Percentiles rank a stretch among this genome's conserved stretches.
Evolutionary conservation across 2,797 vertebrate species (phyloP).

Genomic region (Eospalax fontanierii): DNA sequence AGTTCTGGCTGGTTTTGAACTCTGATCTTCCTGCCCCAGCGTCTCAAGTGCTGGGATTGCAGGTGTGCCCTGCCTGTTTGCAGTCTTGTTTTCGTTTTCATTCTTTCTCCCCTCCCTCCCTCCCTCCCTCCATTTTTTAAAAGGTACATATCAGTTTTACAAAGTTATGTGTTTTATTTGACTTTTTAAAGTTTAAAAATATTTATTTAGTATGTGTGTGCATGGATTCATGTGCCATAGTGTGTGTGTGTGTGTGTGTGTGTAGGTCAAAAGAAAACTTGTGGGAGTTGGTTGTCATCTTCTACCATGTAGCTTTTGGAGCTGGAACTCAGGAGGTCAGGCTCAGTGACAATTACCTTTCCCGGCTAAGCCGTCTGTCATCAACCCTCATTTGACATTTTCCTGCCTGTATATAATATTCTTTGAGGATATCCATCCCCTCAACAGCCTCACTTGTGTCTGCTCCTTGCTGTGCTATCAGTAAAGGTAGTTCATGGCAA

Average conservation of each 20-base stretch:
- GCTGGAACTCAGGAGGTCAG: background rate
- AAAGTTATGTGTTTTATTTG: background rate
- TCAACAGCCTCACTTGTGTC: background rate
- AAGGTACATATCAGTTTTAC: background rate
- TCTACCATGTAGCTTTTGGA: background rate
- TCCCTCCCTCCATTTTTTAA: background rate
- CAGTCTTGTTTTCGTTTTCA: background rate
- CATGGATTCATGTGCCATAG: no score
- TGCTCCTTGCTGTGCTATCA: background rate
- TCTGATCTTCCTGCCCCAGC: background rate
- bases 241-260: background rate
- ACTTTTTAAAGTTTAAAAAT: background rate
- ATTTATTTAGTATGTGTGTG: background rate
- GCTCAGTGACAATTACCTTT: background rate
- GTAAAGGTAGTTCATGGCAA: background rate
- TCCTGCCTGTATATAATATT: background rate
- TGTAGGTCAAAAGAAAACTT: background rate
- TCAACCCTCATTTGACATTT: background rate
- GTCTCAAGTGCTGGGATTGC: background rate
- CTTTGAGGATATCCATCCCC: background rate
- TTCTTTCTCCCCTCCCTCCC: background rate
- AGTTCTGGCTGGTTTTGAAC: background rate
- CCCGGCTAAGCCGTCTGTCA: no score
- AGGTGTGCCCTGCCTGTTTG: background rate
- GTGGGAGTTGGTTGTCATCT: background rate